A percentile compares a stretch with the other conserved stretches of the same genome.
phyloP scores from a whole-genome alignment of 2,797 vertebrate species.

The Myotis findleyi region DNA sequence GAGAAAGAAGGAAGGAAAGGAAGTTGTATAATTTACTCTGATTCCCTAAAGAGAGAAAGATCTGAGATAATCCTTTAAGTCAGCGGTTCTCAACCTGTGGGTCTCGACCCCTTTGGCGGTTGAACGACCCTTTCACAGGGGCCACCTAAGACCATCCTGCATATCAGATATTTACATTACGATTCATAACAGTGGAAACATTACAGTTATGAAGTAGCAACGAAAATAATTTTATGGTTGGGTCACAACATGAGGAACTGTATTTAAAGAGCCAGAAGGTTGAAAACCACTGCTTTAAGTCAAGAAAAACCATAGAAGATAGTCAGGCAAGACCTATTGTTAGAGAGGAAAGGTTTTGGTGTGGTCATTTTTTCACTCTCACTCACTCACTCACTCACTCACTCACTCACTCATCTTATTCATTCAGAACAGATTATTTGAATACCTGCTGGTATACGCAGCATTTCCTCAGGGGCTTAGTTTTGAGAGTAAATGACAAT shows the following conservation, averaged over 20 bases:
- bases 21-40: neutral
- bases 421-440: neutral
- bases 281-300: neutral
- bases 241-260: no score
- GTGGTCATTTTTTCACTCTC: neutral
- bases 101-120: no score
- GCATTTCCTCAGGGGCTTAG: neutral
- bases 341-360: neutral
- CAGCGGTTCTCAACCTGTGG: no score
- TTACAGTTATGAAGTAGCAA: no score
- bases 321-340: neutral
- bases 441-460: neutral
- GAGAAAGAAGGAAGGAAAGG: neutral
- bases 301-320: neutral
- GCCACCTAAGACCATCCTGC: no score
- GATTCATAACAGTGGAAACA: no score
- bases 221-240: no score
- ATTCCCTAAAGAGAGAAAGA: slow-evolving; percentile 4
- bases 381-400: neutral
- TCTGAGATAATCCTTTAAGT: neutral
- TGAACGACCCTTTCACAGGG: no score
- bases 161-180: no score
- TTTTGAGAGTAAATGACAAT: neutral
- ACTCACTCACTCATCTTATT: neutral
- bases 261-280: no score